phyloP scores from a whole-genome alignment of 2,797 vertebrate species.

The Clarias fuscus region DNA sequence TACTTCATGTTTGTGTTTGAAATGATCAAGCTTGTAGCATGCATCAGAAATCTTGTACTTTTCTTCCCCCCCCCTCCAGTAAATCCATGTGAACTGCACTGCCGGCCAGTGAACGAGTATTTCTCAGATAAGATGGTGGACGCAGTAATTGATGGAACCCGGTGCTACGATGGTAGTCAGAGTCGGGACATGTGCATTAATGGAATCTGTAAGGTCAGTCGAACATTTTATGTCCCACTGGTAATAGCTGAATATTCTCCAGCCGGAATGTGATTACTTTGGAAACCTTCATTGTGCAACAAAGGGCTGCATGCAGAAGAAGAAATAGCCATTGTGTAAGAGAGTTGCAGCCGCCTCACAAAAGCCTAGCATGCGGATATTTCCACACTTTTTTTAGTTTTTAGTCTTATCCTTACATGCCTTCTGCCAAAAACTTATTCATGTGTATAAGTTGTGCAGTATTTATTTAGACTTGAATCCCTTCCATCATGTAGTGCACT shows the following conservation, averaged over 20 bases:
- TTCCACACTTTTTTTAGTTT: background rate
- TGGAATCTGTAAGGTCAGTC: slow-evolving; percentile 91
- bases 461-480: background rate
- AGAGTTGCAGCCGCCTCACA: background rate
- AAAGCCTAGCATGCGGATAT: background rate
- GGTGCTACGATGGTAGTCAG: slow-evolving; percentile 78
- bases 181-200: slow-evolving; percentile 90
- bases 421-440: background rate
- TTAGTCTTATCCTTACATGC: background rate
- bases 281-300: background rate
- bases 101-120: slow-evolving; percentile 80
- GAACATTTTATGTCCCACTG: background rate
- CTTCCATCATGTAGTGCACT: background rate
- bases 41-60: background rate
- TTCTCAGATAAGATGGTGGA: slow-evolving; percentile 90
- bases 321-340: background rate
- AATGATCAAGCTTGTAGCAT: background rate
- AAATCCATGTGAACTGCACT: slow-evolving; percentile 92
- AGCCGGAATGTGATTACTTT: background rate
- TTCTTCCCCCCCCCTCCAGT: slow-evolving; percentile 67
- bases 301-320: background rate
- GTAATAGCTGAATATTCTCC: background rate
- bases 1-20: background rate
- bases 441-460: background rate
- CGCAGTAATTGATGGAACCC: slow-evolving; percentile 85